Conservation (phyloP, 2,797 vertebrate genomes). For the Epinephelus malabaricus region DNA sequence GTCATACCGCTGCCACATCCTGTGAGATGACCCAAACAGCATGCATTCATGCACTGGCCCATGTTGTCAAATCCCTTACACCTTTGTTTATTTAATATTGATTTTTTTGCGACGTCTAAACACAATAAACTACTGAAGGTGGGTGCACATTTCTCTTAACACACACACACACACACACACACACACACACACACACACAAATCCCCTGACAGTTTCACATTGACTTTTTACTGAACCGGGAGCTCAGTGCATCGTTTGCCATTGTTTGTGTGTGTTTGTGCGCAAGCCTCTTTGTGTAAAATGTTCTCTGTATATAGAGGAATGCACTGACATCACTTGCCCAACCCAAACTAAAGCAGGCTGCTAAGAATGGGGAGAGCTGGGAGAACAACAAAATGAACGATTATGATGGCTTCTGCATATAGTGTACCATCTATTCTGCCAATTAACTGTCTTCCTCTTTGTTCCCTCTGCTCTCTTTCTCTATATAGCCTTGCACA, state of each 20-base stretch:
- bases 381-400: background rate
- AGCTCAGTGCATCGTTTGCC: conserved; percentile 9
- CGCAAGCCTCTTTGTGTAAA: background rate
- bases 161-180: conserved; percentile 6
- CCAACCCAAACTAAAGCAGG: conserved; percentile 10
- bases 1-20: background rate
- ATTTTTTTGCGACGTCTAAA: conserved; percentile 34
- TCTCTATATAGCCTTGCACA: conserved; percentile 90
- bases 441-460: conserved; percentile 4
- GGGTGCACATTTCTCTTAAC: conserved; percentile 4
- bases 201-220: conserved; percentile 22
- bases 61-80: conserved; percentile 3
- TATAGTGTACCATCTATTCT: background rate
- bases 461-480: conserved; percentile 25
- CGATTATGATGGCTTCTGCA: conserved; percentile 1
- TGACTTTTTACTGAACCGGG: conserved; percentile 36
- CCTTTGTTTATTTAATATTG: conserved; percentile 20
- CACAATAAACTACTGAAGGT: conserved; percentile 15
- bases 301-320: conserved; percentile 4
- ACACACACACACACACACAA: background rate
- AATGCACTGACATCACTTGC: conserved; percentile 1
- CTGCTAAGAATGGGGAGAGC: background rate
- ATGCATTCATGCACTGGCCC: background rate
- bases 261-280: conserved; percentile 18
- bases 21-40: background rate